Evolutionary conservation across 2,888 invertebrate species (phyloP).

Genomic region (Julus scandinavius): DNA sequence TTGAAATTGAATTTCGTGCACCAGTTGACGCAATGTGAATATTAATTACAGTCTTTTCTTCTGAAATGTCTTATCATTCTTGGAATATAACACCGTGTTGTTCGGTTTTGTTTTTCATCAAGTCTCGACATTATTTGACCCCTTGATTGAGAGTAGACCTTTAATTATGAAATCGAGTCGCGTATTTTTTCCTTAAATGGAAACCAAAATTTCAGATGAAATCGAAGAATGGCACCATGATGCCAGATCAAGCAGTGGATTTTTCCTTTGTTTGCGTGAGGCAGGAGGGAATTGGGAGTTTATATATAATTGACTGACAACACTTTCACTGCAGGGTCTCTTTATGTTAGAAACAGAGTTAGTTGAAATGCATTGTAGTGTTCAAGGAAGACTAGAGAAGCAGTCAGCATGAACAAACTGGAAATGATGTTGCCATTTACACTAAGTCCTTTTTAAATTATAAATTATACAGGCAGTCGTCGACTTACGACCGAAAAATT

Average conservation of each 20-base stretch:
- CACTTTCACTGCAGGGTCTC: neutral
- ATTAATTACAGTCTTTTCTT: no score
- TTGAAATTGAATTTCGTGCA: no score
- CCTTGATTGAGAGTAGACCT: neutral
- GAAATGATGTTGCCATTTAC: neutral
- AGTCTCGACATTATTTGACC: no score
- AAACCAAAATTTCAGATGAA: neutral
- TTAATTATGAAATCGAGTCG: neutral
- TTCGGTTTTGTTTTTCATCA: no score
- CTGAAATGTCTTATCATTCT: no score
- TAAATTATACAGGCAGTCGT: no score
- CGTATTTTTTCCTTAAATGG: neutral
- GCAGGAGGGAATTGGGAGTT: neutral
- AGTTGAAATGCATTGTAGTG: neutral
- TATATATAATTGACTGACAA: slow-evolving; percentile 34
- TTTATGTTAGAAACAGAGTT: neutral
- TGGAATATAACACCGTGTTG: no score
- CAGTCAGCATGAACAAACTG: neutral
- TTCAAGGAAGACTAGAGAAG: neutral
- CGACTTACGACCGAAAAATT: no score
- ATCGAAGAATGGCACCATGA: slow-evolving; percentile 18
- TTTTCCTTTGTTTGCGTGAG: neutral
- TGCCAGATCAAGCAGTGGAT: neutral
- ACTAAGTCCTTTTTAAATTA: neutral
- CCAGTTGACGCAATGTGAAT: no score